Conservation (phyloP, 2,797 vertebrate genomes). For the Heliangelus exortis region DNA sequence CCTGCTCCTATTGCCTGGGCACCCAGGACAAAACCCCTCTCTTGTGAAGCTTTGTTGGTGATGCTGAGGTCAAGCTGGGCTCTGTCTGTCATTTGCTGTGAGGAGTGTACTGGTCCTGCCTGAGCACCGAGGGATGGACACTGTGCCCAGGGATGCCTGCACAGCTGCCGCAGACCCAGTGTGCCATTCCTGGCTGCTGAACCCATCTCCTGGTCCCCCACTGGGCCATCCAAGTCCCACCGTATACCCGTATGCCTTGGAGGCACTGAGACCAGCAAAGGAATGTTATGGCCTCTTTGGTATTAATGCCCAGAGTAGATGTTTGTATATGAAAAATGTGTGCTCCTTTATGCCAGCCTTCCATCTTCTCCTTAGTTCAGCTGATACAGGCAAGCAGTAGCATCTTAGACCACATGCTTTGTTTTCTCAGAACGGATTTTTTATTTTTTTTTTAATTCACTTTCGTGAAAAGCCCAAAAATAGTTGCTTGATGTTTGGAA, state of each 20-base stretch:
- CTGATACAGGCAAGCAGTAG: not conserved
- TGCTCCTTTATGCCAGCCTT: not conserved
- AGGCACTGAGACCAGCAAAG: not conserved
- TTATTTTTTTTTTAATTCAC: not conserved
- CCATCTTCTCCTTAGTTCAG: not conserved
- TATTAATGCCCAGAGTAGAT: not conserved
- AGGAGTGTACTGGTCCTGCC: not conserved
- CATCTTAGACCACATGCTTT: rapidly evolving
- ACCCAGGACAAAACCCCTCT: not conserved
- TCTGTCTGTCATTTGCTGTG: not conserved
- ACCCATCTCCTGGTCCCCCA: rapidly evolving
- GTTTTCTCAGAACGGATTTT: not conserved
- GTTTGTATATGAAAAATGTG: not conserved
- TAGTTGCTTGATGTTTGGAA: not conserved
- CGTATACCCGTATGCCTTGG: rapidly evolving
- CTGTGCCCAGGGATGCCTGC: rapidly evolving
- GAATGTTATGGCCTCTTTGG: not conserved
- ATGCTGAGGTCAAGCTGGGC: not conserved
- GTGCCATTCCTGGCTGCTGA: not conserved
- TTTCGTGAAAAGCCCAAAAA: not conserved
- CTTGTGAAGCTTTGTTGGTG: rapidly evolving
- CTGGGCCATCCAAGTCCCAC: not conserved
- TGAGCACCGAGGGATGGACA: rapidly evolving
- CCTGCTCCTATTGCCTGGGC: not conserved
- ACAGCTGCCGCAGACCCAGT: rapidly evolving